Percentiles rank a stretch among this genome's conserved stretches.
Evolutionary conservation across 2,888 invertebrate species (phyloP).

Genomic region (Cryptus viduatorius): DNA sequence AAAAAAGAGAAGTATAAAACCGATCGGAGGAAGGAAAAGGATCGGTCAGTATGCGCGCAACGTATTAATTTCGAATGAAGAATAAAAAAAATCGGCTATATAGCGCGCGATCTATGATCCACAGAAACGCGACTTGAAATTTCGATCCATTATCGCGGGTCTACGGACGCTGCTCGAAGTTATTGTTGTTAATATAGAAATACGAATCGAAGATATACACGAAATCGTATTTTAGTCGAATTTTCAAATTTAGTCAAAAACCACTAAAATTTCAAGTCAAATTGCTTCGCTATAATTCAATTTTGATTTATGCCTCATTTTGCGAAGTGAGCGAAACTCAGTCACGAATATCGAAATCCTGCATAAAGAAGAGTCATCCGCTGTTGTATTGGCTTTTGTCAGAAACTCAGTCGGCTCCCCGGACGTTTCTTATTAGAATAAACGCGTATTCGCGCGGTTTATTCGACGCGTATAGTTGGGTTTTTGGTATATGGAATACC

Average conservation of each 20-base stretch:
- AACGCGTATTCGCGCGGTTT: conserved; percentile 11
- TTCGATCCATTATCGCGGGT: too few species aligned
- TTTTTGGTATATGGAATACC: conserved; percentile 42
- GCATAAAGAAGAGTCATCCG: conserved; percentile 12
- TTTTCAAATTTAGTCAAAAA: too few species aligned
- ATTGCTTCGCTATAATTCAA: not conserved
- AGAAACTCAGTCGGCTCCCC: not conserved
- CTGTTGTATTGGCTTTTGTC: conserved; percentile 9
- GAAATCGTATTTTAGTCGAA: not conserved
- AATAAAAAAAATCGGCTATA: too few species aligned
- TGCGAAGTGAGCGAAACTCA: not conserved
- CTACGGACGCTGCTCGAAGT: too few species aligned
- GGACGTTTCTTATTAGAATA: conserved; percentile 40
- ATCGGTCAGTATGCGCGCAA: not conserved
- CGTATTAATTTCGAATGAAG: conserved; percentile 1
- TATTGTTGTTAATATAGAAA: too few species aligned
- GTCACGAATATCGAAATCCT: not conserved
- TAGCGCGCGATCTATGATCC: too few species aligned
- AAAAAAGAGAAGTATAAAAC: not conserved
- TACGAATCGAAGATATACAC: not conserved
- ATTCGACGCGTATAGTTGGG: conserved; percentile 38
- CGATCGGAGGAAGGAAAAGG: not conserved
- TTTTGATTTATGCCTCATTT: not conserved
- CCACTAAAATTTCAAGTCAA: too few species aligned
- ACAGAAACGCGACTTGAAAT: too few species aligned